These are phyloP conservation scores for Siniperca knerii DNA, from an alignment of 2,113 vertebrate species.

Conservation along the genomic window DNA sequence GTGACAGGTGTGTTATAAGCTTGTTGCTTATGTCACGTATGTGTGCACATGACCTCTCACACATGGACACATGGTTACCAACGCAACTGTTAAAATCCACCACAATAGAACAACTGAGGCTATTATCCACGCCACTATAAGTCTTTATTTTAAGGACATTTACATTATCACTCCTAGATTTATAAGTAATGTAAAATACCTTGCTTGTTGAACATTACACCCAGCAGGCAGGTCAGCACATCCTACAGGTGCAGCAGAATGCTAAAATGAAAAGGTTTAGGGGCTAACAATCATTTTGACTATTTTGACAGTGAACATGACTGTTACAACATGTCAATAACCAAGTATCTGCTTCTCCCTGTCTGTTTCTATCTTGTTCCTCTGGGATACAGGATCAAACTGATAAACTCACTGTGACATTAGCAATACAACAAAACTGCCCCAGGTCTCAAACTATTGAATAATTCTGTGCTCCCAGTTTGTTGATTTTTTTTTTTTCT, in stretches of 20 bases:
- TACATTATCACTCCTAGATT: neutral
- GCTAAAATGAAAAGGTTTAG: neutral
- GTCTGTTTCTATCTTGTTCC: slow-evolving; percentile 30
- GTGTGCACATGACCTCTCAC: neutral
- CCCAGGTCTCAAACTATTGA: slow-evolving; percentile 54
- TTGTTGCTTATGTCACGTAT: neutral
- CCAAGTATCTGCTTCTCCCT: neutral
- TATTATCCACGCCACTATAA: neutral
- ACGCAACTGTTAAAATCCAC: slow-evolving; percentile 20
- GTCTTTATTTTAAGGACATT: neutral
- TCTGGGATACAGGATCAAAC: slow-evolving; percentile 47
- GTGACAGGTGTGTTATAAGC: slow-evolving; percentile 87
- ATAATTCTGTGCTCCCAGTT: slow-evolving; percentile 62
- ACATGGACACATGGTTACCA: slow-evolving; percentile 1
- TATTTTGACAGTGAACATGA: slow-evolving; percentile 7
- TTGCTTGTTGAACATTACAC: neutral
- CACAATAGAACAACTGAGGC: neutral
- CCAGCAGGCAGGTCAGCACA: neutral
- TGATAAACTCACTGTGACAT: slow-evolving; percentile 58
- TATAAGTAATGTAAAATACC: neutral
- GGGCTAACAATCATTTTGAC: slow-evolving; percentile 14
- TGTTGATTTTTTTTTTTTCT: slow-evolving; percentile 67
- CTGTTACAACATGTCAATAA: slow-evolving; percentile 31
- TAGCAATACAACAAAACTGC: slow-evolving; percentile 48
- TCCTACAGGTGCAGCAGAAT: neutral